A percentile compares a stretch with the other conserved stretches of the same genome.
phyloP scores from a whole-genome alignment of 2,113 vertebrate genomes.

The Psammodynastes pulverulentus region DNA sequence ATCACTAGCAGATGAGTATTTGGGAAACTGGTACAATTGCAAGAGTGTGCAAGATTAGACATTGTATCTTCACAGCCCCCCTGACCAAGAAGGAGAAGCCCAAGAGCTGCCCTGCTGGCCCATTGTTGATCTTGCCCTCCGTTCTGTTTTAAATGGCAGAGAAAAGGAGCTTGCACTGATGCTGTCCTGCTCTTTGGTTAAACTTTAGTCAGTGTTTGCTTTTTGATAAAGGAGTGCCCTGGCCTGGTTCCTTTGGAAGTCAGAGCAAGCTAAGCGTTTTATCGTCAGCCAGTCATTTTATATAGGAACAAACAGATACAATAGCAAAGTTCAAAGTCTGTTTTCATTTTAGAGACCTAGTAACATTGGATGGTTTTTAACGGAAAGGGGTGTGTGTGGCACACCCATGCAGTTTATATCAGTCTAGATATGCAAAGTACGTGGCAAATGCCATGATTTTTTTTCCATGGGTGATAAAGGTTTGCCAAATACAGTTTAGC shows the following conservation, averaged over 20 bases:
- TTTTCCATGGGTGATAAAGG: not conserved
- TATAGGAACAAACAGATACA: not conserved
- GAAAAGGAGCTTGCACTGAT: not conserved
- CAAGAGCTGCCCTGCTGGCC: not conserved
- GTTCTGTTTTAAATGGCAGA: not conserved
- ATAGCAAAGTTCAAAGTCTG: conserved; percentile 54
- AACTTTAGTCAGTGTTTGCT: conserved; percentile 9
- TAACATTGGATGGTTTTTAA: conserved; percentile 18
- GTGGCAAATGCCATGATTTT: not conserved
- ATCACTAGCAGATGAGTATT: conserved; percentile 8
- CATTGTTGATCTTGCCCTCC: not conserved
- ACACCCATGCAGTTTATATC: conserved; percentile 1
- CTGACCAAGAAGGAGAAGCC: not conserved
- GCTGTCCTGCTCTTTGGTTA: not conserved
- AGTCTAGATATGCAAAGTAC: not conserved
- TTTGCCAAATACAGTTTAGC: not conserved
- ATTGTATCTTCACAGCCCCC: not conserved
- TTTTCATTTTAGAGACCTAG: conserved; percentile 34
- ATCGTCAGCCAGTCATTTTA: accelerated
- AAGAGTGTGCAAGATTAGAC: not conserved
- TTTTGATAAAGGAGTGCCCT: not conserved
- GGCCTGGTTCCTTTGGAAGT: not conserved
- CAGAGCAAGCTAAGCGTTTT: not conserved
- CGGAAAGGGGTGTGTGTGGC: not conserved
- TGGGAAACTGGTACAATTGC: conserved; percentile 17